Evolutionary conservation across 2,888 invertebrate genomes (phyloP), one percentile per base, ranked within the genome.

Genomic region (Cyclophora punctaria): DNA sequence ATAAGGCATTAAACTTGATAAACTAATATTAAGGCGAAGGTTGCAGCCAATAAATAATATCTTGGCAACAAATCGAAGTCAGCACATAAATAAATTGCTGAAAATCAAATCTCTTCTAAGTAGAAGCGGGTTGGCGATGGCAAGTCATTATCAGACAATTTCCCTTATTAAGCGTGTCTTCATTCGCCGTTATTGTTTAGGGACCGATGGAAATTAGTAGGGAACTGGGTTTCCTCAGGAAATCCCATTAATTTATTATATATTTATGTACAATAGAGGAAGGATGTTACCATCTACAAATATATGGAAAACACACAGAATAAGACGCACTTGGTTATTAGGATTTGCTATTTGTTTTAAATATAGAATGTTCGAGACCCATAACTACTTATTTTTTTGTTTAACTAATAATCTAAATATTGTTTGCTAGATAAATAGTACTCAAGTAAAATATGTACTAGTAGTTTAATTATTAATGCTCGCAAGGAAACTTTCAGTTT

Each of bases 131-230:
- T 20, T 58, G 61, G 58, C 37, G 64, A 59, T 65, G 60, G 64
- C 64, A 69, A 76, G 68, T 75, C 62, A 73, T 77, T 79, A 78
- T 72, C 60, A 62, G 63, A 61, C 67, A 78, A 77, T 78, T 80
- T 75, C 73, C 73, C 65, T 73, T 75, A 75, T 76, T 73, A 75
- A 75, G 73, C 66, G 66, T 68, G 68, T 75, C 74, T 78, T 74
- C 67, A 71, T 72, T 72, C 67, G 56, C 56, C 71, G 73, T 76
- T 79, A 79, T 79, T 80, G 75, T 80, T 78, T 75, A 78, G 67
- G 66, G 71, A 55, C 66, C 68, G 62, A 78, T 80, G 76, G 75
- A 80, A 80, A 80, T 80, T 77, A 75, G 74, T 67, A 67, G 63
- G 64, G 64, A 68, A 72, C 68, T 64, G 66, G 64, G 63, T 62